Evolutionary conservation across 2,113 vertebrate genomes (phyloP), one percentile per base, ranked within the genome.

Genomic region (Nibea albiflora): DNA sequence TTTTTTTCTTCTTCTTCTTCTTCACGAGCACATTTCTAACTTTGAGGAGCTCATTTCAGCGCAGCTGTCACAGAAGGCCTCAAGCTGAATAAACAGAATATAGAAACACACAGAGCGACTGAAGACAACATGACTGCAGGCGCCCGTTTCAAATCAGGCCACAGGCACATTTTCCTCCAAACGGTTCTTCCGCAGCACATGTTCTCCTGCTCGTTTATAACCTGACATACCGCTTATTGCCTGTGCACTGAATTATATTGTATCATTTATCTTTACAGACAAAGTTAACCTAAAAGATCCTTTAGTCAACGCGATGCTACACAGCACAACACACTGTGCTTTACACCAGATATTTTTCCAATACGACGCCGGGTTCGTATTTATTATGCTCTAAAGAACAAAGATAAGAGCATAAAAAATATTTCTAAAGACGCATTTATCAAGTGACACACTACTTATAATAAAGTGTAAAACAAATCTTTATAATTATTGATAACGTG

Each of bases 11-110:
- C 54, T 64, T 67, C 73, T 83, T 52, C 50, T 79, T 52, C 54
- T 64, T 67, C 63, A 76, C 35, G 65, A 64, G 78, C 63, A 54
- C 50, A 50, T 86, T 83, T 83, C 80, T 70, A 78, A 85, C 70
- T 91, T 83, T 83, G 76, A 81, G 73, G 74, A 78, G 77, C 83
- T 81, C 60, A 63, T 87, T 90, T 89, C 53, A 24, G 73, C 79
- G 79, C 88, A 92, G 78, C 88, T 90, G 88, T 87, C 88, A 88
- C 67, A 88, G 52, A 76, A 54, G 3, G 85, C 88, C 85, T 86
- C 31, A 14, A 92, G 90, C 84, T 76, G 85, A 86, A 90, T 90
- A 89, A 90, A 90, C 81, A 85, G 73, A 88, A 83, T 73, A 64
- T 11, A 83, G 83, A 84, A 76, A 73, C 84, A 60, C 72, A 56